Evolutionary conservation across 1,140 invertebrate genomes (phyloP), one percentile per base, ranked within the genome.

Genomic region (Drosophila tristis): DNA sequence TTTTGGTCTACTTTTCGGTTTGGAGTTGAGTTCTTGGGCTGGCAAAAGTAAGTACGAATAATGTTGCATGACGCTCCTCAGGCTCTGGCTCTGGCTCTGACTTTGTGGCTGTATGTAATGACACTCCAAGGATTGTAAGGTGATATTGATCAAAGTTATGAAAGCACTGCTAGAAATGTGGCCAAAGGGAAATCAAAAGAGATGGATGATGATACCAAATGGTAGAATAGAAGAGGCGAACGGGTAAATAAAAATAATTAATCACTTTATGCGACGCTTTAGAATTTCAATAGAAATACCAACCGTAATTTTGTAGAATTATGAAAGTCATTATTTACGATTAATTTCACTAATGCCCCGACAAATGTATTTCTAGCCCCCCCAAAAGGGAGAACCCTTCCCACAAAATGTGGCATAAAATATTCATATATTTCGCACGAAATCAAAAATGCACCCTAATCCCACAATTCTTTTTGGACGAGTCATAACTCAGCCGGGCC

Each of bases 61-160:
- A 62, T 55, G 53, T 80, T 60, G 80, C 80, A 76, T 85, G 80
- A 48, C 70, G 57, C 58, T 63, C 16, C 31, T 16, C 43, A 23
- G 51, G 55, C 47, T 35, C 13, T 60, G 25, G 15, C 13, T 16
- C 43, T 29, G 51, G 55, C 47, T 35, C 13, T 60, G 25, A 9
- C 13, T 39, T 39, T 39, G 35, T 4, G 35, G 11, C 35, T 39
- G 35, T 4, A 13, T 58, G 64, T 58, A 60, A 54, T 59, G 75
- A 50, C 80, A 73, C 75, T 64, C 48, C 50, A 85, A 80, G 80
- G 76, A 76, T 68, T 51, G 39, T 51, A 76, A 58, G 23, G 31
- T 60, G 20, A 63, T 64, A 66, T 63, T 62, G 39, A 54, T 61
- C 42, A 51, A 49, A 42, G 39, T 75, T 75, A 39, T 70, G 31